These are phyloP conservation scores for Stichodactyla helianthus DNA, from an alignment of 64 coral and sea anemone species.

Conservation along the genomic window DNA sequence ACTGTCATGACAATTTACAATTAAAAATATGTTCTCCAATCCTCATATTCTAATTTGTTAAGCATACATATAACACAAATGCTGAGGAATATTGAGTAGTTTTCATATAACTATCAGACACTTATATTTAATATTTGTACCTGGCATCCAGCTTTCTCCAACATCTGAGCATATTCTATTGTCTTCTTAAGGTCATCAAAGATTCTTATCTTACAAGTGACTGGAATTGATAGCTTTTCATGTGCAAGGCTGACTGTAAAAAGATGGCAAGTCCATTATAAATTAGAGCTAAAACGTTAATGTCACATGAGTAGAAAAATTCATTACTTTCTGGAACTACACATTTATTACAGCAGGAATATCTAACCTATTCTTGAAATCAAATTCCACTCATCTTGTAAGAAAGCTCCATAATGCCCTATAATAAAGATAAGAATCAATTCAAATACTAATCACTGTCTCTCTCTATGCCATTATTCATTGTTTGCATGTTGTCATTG, in stretches of 20 bases:
- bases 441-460: no score
- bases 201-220: slow-evolving; percentile 94
- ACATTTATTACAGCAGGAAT: background rate
- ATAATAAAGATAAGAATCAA: background rate
- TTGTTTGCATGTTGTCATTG: no score
- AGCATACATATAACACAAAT: no score
- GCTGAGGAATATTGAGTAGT: no score
- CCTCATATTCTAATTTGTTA: no score
- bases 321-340: background rate
- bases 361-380: slow-evolving; percentile 81
- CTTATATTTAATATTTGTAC: slow-evolving; percentile 23
- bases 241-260: slow-evolving; percentile 59
- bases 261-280: background rate
- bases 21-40: no score
- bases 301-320: background rate
- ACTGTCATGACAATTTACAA: no score
- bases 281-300: background rate
- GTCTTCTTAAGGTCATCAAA: slow-evolving; percentile 93
- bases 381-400: slow-evolving; percentile 96
- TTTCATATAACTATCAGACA: no score
- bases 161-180: slow-evolving; percentile 85
- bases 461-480: no score
- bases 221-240: slow-evolving; percentile 76
- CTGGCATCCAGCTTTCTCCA: slow-evolving; percentile 96
- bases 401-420: slow-evolving; percentile 96